phyloP scores from a whole-genome alignment of 2,113 vertebrate genomes.

The Leiothrix lutea region DNA sequence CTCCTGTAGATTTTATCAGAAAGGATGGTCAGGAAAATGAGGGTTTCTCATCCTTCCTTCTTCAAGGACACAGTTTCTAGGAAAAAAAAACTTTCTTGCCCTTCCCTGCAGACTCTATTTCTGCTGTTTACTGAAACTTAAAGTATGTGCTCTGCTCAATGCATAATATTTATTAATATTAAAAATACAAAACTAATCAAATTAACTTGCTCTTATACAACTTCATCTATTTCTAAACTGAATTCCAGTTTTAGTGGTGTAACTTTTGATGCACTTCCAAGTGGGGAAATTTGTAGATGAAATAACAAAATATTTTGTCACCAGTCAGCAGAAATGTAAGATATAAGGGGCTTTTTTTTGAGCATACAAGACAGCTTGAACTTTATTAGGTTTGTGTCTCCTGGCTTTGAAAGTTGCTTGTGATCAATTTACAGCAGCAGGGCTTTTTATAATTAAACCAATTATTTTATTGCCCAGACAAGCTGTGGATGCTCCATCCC shows the following conservation, averaged over 20 bases:
- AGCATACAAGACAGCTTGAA: not conserved
- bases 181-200: not conserved
- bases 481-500: not conserved
- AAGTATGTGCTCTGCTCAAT: not conserved
- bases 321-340: not conserved
- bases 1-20: not conserved
- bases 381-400: not conserved
- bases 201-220: not conserved
- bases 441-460: not conserved
- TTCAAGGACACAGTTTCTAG: not conserved
- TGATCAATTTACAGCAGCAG: not conserved
- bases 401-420: not conserved
- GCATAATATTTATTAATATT: not conserved
- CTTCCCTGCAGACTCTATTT: not conserved
- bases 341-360: not conserved
- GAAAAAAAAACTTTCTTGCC: not conserved
- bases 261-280: not conserved
- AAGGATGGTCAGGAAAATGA: not conserved
- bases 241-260: not conserved
- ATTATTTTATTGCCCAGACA: not conserved
- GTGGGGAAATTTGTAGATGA: not conserved
- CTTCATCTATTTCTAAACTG: not conserved
- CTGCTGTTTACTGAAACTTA: not conserved
- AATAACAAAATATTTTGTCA: not conserved
- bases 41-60: not conserved